Conservation (phyloP, 2,888 invertebrate genomes). For the Microctonus brassicae region DNA sequence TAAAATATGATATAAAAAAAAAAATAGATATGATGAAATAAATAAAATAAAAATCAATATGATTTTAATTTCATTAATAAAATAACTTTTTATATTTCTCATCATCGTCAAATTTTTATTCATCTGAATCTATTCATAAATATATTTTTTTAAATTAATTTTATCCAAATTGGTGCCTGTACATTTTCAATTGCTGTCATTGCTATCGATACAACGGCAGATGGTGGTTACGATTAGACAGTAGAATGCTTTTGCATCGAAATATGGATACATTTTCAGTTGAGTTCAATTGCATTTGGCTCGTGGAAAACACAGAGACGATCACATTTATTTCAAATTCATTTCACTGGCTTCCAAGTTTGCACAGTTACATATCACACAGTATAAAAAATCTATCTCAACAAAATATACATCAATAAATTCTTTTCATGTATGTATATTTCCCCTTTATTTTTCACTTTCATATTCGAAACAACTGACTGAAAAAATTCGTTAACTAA, state of each 20-base stretch:
- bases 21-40: neutral
- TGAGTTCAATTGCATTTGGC: conserved; percentile 59
- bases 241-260: conserved; percentile 53
- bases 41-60: neutral
- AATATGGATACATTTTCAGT: conserved; percentile 50
- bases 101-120: no score
- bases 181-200: no score
- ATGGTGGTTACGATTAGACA: conserved; percentile 55
- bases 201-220: no score
- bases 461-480: neutral
- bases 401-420: neutral
- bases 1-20: neutral
- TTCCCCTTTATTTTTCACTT: neutral
- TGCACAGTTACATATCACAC: neutral
- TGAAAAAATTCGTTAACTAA: neutral
- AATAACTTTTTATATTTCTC: no score
- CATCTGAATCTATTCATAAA: no score
- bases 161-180: no score
- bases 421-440: no score
- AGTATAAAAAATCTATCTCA: neutral
- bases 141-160: no score
- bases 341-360: conserved; percentile 33
- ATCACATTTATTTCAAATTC: conserved; percentile 18
- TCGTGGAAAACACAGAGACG: conserved; percentile 39
- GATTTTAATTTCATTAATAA: neutral